Conservation (phyloP, 1,140 invertebrate species). For the Berghia stephanieae region DNA sequence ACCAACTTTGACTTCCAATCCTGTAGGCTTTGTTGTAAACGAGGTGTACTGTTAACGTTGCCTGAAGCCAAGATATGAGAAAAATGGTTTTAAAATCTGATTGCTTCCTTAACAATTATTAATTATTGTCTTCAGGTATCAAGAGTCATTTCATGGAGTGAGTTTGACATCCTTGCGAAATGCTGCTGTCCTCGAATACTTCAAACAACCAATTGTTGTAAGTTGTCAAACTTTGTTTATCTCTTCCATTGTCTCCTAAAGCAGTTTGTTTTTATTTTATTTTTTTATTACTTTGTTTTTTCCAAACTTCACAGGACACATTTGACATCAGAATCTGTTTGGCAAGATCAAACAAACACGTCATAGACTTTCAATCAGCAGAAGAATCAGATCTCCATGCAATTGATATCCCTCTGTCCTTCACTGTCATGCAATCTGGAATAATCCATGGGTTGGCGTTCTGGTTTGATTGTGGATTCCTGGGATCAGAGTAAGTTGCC, state of each 20-base stretch:
- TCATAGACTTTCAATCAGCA: constrained; percentile 94
- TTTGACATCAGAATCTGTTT: constrained; percentile 98
- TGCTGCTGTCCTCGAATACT: constrained; percentile 96
- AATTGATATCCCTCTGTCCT: constrained; percentile 95
- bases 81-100: too few species aligned
- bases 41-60: too few species aligned
- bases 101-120: background rate
- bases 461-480: constrained; percentile 99
- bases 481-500: constrained; percentile 77
- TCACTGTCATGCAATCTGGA: constrained; percentile 90
- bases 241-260: background rate
- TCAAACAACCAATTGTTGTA: constrained; percentile 94
- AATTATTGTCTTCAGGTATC: constrained; percentile 73
- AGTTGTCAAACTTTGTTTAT: constrained; percentile 35
- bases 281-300: background rate
- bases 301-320: constrained; percentile 76
- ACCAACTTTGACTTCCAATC: too few species aligned
- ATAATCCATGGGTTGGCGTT: constrained; percentile 97
- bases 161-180: constrained; percentile 89
- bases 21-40: too few species aligned
- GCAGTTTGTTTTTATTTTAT: background rate
- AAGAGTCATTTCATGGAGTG: constrained; percentile 97
- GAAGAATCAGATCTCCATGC: constrained; percentile 93
- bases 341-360: constrained; percentile 92
- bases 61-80: too few species aligned